These are phyloP conservation scores for Acipenser transmontanus DNA, from an alignment of 2,797 vertebrate genomes.

Conservation along the genomic window DNA sequence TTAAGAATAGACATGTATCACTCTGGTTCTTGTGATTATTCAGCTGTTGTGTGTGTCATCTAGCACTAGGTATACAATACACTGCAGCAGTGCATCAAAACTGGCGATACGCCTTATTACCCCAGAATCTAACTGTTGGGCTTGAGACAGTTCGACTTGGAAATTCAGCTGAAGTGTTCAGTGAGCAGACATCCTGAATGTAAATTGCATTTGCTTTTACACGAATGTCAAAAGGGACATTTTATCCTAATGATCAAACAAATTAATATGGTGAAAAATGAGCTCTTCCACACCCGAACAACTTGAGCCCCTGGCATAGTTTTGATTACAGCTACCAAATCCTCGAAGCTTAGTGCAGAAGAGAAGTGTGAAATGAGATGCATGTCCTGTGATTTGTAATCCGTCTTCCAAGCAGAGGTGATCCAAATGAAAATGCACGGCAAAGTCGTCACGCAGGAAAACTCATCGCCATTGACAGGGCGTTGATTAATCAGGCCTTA, in stretches of 20 bases:
- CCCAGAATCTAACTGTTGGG: too few species aligned
- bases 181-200: constrained; percentile 24
- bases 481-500: background rate
- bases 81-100: too few species aligned
- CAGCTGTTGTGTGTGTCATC: too few species aligned
- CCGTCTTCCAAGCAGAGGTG: background rate
- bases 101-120: too few species aligned
- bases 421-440: background rate
- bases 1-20: too few species aligned
- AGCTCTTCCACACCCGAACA: background rate
- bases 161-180: too few species aligned
- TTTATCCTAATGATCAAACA: constrained; percentile 30
- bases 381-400: background rate
- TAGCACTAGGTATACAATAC: too few species aligned
- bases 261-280: constrained; percentile 4
- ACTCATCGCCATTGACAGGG: background rate
- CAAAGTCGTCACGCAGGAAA: background rate
- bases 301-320: constrained; percentile 11
- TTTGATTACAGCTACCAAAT: constrained; percentile 15
- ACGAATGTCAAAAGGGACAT: constrained; percentile 44
- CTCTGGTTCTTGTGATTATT: too few species aligned
- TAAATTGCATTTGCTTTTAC: constrained; percentile 24
- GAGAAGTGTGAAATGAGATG: constrained; percentile 15
- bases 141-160: too few species aligned
- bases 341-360: constrained; percentile 26